A percentile compares a stretch with the other conserved stretches of the same genome.
Evolutionary conservation across 2,113 vertebrate species (phyloP).

Genomic region (Rhinolophus ferrumequinum): DNA sequence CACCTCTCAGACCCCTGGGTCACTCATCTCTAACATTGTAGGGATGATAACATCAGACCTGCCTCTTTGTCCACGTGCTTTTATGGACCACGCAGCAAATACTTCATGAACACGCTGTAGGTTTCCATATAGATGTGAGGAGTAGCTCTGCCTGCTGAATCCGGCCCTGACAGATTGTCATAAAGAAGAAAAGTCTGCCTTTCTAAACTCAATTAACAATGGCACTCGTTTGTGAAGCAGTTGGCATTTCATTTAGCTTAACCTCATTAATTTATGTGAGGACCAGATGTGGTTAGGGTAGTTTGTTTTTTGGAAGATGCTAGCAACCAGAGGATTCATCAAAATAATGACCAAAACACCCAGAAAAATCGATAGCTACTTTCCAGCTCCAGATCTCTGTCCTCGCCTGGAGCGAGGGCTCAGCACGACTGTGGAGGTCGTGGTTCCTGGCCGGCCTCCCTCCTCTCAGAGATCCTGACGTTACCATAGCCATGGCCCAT

Average conservation of each 20-base stretch:
- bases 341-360: neutral
- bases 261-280: conserved; percentile 56
- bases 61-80: accelerated
- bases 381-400: neutral
- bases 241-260: neutral
- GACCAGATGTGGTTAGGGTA: neutral
- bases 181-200: neutral
- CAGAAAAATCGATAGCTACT: neutral
- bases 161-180: too few relatives aligned
- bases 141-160: neutral
- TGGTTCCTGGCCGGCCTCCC: neutral
- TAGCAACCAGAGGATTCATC: conserved; percentile 20
- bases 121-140: neutral
- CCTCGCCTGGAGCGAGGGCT: neutral
- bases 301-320: neutral
- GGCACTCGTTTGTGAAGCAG: neutral
- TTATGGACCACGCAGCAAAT: neutral
- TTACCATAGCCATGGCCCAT: too few relatives aligned
- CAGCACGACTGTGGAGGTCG: accelerated
- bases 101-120: neutral
- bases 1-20: neutral
- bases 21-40: neutral
- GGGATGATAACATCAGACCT: neutral
- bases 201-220: neutral
- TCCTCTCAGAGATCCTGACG: neutral